Conservation (phyloP, 2,113 vertebrate species). For the Oncorhynchus clarkii region DNA sequence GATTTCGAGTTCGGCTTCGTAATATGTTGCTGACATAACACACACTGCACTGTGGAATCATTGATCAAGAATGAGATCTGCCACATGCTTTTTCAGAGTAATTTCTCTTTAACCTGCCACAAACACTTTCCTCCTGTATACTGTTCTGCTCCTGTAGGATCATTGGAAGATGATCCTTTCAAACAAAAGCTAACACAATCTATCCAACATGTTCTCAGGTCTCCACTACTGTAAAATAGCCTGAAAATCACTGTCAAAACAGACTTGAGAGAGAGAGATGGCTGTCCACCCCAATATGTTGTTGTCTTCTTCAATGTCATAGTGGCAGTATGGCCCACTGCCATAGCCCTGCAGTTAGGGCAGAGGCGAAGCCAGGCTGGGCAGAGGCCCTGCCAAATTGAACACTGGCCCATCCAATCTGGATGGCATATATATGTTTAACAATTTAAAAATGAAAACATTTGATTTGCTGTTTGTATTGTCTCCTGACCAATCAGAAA, state of each 20-base stretch:
- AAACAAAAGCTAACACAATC: background rate
- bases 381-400: background rate
- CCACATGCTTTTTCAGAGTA: background rate
- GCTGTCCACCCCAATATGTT: background rate
- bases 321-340: background rate
- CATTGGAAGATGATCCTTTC: background rate
- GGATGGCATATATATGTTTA: too few species aligned
- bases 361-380: background rate
- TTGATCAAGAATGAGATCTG: slow-evolving; percentile 4
- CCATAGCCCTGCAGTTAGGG: background rate
- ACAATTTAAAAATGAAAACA: too few species aligned
- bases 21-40: background rate
- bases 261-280: background rate
- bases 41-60: background rate
- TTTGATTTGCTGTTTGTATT: too few species aligned
- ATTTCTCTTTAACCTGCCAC: background rate
- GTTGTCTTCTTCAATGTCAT: background rate
- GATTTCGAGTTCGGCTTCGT: background rate
- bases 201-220: background rate
- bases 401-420: too few species aligned
- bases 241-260: slow-evolving; percentile 1
- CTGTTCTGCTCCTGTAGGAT: background rate
- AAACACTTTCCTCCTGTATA: background rate
- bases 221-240: background rate
- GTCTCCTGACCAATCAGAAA: too few species aligned